Base-by-base conservation (phyloP, 2,113 vertebrate genomes). In the Elephas maximus region DNA sequence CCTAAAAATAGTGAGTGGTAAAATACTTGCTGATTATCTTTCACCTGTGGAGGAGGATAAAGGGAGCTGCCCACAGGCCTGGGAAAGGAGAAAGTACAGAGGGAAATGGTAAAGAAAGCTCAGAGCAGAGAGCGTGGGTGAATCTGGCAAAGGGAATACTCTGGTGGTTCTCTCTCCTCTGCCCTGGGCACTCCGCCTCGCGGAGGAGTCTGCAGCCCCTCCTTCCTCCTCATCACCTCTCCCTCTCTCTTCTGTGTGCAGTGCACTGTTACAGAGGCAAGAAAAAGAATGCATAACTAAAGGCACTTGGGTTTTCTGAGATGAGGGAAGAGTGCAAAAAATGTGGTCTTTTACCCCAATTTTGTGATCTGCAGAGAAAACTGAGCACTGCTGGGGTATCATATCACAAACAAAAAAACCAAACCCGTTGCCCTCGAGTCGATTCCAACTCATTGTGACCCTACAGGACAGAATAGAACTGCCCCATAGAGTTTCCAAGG, bases 331-430 rank as follows among this genome's bases (percentile, higher is more conserved):
- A 88, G 20, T 83, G 41, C 3, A 84, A 62, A 87, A 92, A 7
- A 44, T 41, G 86, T 18, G 2, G 8, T 83, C 71, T 80, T 63
- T 51, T 69, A 41, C 5, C 60, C 71, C 41, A 57, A 10, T 41
- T 81, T n/a, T 82, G 73, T 65, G 57, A 57, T 23, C 7, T 57
- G 12, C n/a, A 45, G 45, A n/a, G 44, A 84, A 95, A 94, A 95
- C 28, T 45, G 80, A 84, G 41, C 85, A 96, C 30, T 90, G 45
- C 53, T 89, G 44, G 26, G 78, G 94, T 62, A 71, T 26, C 76
- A 24, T 15, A 67, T 26, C 5, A 37, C 37, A 37, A 37, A 37
- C 37, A 37, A 37, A 37, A 37, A 37, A 37, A 37, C 37, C 37
- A 37, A 37, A 37, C 37, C 37, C 37, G 37, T 37, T 37, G 37